Conservation (phyloP, 2,113 vertebrate genomes). For the Acanthochromis polyacanthus region DNA sequence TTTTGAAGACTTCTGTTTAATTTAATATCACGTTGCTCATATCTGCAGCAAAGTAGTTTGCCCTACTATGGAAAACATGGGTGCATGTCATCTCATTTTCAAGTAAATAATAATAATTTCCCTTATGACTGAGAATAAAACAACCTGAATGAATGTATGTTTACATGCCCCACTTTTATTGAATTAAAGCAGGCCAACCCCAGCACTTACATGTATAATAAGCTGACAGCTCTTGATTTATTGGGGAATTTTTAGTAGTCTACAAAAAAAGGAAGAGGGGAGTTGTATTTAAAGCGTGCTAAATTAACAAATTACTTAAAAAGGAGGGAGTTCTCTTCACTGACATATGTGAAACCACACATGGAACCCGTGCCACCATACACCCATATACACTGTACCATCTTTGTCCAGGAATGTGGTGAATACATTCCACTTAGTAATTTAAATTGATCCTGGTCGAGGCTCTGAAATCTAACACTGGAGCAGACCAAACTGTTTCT, state of each 20-base stretch:
- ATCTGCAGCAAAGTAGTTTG: no score
- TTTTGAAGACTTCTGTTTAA: neutral
- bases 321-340: constrained; percentile 22
- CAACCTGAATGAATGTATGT: neutral
- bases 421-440: constrained; percentile 56
- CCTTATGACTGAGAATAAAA: neutral
- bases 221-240: constrained; percentile 36
- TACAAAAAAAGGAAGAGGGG: constrained; percentile 36
- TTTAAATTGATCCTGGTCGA: constrained; percentile 59
- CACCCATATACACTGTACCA: constrained; percentile 34
- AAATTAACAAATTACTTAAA: constrained; percentile 46
- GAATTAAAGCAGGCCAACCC: neutral
- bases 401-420: constrained; percentile 62
- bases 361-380: constrained; percentile 3
- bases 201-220: neutral
- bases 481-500: constrained; percentile 37
- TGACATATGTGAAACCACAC: constrained; percentile 15
- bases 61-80: no score
- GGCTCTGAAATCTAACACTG: constrained; percentile 53
- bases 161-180: neutral
- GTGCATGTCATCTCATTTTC: no score
- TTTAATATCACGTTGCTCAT: neutral
- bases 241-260: constrained; percentile 1
- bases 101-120: neutral
- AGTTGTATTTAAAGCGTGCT: constrained; percentile 42